Percentiles rank a stretch among this genome's conserved stretches.
Conservation (phyloP, 2,113 vertebrate species). For the Oenanthe melanoleuca region DNA sequence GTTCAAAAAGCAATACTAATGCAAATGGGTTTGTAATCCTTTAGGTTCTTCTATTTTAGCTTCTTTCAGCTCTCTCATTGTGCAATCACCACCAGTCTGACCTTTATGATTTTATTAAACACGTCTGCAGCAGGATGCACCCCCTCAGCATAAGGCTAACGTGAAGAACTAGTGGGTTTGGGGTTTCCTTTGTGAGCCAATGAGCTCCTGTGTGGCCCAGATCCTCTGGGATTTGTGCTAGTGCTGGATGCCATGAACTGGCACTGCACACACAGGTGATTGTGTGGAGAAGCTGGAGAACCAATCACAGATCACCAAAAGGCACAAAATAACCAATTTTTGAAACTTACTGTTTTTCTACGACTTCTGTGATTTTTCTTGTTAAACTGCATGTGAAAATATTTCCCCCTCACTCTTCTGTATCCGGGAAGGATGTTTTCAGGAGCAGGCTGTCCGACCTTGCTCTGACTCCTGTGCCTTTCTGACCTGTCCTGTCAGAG, state of each 20-base stretch:
- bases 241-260: not conserved
- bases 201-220: not conserved
- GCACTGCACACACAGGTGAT: not conserved
- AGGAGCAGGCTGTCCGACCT: not conserved
- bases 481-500: slow-evolving; percentile 44
- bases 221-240: not conserved
- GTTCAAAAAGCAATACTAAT: not conserved
- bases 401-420: not conserved
- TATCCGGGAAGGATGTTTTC: not conserved
- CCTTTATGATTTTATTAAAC: not conserved
- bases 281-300: not conserved
- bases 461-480: slow-evolving; percentile 34
- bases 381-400: not conserved
- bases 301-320: not conserved
- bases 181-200: not conserved
- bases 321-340: not conserved
- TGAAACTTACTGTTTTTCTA: not conserved
- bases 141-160: fast-evolving
- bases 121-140: not conserved
- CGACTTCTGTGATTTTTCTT: not conserved
- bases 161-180: not conserved
- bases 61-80: not conserved
- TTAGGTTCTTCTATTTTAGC: not conserved
- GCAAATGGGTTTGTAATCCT: not conserved
- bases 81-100: not conserved